These are phyloP conservation scores for Cataglyphis livida DNA, from an alignment of 2,888 invertebrate genomes.

Conservation along the genomic window DNA sequence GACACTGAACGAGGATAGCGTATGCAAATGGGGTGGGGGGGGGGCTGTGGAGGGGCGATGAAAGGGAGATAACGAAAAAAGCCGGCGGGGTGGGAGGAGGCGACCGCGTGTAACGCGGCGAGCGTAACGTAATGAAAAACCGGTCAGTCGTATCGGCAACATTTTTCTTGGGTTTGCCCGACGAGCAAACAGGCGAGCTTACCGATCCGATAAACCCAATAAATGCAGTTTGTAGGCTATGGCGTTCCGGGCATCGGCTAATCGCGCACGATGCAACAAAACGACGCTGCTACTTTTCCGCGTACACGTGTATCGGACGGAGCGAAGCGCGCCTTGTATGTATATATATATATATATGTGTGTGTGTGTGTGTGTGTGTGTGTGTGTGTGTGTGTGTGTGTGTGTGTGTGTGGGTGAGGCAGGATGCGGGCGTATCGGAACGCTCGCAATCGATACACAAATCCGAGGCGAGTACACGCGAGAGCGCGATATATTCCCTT, in stretches of 20 bases:
- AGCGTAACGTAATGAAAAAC: conserved; percentile 42
- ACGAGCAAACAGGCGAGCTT: conserved; percentile 44
- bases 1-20: not conserved
- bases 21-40: not conserved
- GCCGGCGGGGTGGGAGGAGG: not conserved
- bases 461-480: conserved; percentile 39
- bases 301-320: conserved; percentile 15
- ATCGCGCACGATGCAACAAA: conserved; percentile 69
- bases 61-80: not conserved
- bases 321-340: not conserved
- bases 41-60: not conserved
- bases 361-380: no score
- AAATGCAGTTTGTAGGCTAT: conserved; percentile 68
- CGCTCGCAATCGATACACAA: conserved; percentile 48
- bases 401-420: not conserved
- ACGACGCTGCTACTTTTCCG: conserved; percentile 60
- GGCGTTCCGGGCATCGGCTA: conserved; percentile 56
- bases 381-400: conserved; percentile 1
- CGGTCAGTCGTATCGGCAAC: conserved; percentile 35
- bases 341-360: not conserved
- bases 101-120: not conserved
- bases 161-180: conserved; percentile 43
- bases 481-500: conserved; percentile 23
- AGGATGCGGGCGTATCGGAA: conserved; percentile 28
- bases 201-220: conserved; percentile 70